Evolutionary conservation across 2,888 invertebrate species (phyloP), one percentile per base, ranked within the genome.

Genomic region (Carpatolechia fugitivella): DNA sequence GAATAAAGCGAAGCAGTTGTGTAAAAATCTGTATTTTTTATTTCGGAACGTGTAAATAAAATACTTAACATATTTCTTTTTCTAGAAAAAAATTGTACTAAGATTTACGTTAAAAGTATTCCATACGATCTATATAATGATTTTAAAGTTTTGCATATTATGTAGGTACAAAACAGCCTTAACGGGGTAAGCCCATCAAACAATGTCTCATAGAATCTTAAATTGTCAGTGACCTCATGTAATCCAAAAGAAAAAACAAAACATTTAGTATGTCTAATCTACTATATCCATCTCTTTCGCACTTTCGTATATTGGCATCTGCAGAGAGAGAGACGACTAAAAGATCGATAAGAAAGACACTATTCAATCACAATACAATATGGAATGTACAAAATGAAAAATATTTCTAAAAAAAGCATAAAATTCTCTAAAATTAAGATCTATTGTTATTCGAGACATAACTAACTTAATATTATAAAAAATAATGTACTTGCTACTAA

Each of bases 301-400:
- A 5, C 47, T 31, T 47, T 29, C 29, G 29, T 47, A n/a, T 3
- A n/a, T 6, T 30, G 10, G 7, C 29, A 31, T 3, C 24, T 24
- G 3, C 24, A 10, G 16, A 48, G 18, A 48, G 35, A 18, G 18
- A 3, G 16, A 35, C 33, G 35, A 18, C 20, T 2, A 41, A 16
- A 41, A n/a, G 6, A n/a, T n/a, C n/a, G 11, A 44, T n/a, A 24
- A 50, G 11, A 13, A 50, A 36, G 50, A 24, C 50, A 50, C 50
- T n/a, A 30, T 24, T 50, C 35, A 5, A 49, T 49, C 49, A 50
- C 50, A 36, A 36, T 18, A 13, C 29, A 13, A 24, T n/a, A n/a
- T 50, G 55, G 55, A 55, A 55, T 55, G 55, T 50, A 44, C 14
- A 3, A 29, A 50, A 50, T 33, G n/a, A 49, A 20, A 29, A 24